phyloP scores from a whole-genome alignment of 2,113 vertebrate genomes.

The Strix uralensis region DNA sequence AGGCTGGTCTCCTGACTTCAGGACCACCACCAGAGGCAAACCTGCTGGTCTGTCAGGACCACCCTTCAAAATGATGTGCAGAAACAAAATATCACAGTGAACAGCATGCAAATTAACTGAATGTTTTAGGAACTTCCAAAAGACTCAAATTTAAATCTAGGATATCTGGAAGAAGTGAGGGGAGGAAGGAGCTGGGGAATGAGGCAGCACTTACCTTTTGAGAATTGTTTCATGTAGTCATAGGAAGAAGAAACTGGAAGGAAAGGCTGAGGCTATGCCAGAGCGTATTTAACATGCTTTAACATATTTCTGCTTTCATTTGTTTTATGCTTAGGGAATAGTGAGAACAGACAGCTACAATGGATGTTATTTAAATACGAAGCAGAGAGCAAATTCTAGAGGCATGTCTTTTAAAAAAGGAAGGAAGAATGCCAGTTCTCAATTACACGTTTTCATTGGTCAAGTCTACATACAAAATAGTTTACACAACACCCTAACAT shows the following conservation, averaged over 20 bases:
- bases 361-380: constrained; percentile 16
- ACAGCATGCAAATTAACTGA: background rate
- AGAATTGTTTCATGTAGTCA: background rate
- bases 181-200: background rate
- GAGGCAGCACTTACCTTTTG: background rate
- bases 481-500: background rate
- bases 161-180: background rate
- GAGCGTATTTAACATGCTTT: background rate
- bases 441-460: constrained; percentile 31
- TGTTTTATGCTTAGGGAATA: constrained; percentile 2
- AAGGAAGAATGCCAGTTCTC: constrained; percentile 31
- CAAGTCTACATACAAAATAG: background rate
- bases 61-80: background rate
- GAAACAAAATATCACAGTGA: background rate
- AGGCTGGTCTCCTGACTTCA: background rate
- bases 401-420: background rate
- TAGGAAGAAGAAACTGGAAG: constrained; percentile 4
- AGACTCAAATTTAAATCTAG: background rate
- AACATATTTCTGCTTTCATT: constrained; percentile 39
- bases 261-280: background rate
- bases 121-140: background rate
- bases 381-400: constrained; percentile 49
- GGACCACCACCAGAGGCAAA: background rate
- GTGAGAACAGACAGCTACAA: constrained; percentile 33
- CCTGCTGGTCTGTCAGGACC: background rate